Conservation (phyloP, 53 echinoderm and acorn worm genomes). For the Patiria pectinifera region DNA sequence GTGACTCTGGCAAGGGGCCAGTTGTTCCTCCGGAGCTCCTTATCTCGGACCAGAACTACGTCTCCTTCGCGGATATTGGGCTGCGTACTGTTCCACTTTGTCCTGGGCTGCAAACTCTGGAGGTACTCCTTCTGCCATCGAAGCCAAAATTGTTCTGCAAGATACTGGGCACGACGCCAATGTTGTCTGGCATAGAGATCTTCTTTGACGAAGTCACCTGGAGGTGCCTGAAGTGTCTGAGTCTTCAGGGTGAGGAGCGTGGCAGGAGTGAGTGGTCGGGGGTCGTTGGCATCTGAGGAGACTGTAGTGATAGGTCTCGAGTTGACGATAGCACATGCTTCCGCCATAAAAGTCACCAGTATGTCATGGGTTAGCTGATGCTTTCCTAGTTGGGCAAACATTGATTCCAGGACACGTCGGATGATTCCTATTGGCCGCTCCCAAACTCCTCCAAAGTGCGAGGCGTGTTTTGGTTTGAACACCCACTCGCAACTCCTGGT, state of each 20-base stretch:
- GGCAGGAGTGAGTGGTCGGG: constrained; percentile 31
- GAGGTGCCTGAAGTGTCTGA: constrained; percentile 30
- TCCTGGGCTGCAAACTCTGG: constrained; percentile 51
- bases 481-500: constrained; percentile 54
- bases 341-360: constrained; percentile 63
- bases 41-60: constrained; percentile 60
- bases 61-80: constrained; percentile 31
- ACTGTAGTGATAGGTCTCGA: constrained; percentile 51
- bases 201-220: constrained; percentile 55
- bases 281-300: constrained; percentile 65
- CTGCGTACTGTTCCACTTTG: constrained; percentile 37
- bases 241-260: constrained; percentile 66
- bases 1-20: constrained; percentile 55
- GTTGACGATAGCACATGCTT: constrained; percentile 51
- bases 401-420: constrained; percentile 57
- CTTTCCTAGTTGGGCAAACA: constrained; percentile 62
- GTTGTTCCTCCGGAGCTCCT: constrained; percentile 32
- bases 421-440: constrained; percentile 56
- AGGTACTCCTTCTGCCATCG: constrained; percentile 70
- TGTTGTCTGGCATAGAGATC: constrained; percentile 64
- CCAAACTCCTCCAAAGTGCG: constrained; percentile 69
- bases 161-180: constrained; percentile 70
- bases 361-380: constrained; percentile 66
- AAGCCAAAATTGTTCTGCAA: constrained; percentile 7
- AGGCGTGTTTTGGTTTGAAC: constrained; percentile 69